Evolutionary conservation across 2,113 vertebrate species (phyloP).

Genomic region (Aegithalos caudatus): DNA sequence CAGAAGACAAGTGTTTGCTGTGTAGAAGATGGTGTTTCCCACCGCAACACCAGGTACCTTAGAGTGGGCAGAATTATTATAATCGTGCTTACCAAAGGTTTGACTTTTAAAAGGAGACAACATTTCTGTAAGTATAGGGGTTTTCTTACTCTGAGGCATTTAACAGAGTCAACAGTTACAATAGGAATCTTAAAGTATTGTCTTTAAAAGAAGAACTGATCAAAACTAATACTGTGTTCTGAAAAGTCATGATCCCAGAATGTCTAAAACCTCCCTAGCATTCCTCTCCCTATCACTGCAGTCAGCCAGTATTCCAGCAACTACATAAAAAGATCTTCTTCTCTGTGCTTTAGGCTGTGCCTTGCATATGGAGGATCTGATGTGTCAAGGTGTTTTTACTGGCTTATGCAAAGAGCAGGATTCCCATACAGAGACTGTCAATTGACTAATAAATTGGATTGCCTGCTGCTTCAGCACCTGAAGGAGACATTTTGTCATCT

Average conservation of each 20-base stretch:
- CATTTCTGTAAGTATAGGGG: fast-evolving
- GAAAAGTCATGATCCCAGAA: neutral
- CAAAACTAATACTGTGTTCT: neutral
- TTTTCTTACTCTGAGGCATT: neutral
- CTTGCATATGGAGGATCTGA: slow-evolving; percentile 94
- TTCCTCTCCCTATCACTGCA: neutral
- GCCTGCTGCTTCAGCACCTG: slow-evolving; percentile 90
- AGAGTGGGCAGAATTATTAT: neutral
- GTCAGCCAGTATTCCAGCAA: neutral
- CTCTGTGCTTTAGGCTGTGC: slow-evolving; percentile 78
- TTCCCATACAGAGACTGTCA: slow-evolving; percentile 97
- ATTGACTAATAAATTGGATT: slow-evolving; percentile 86
- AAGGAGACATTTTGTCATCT: slow-evolving; percentile 97
- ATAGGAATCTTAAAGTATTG: neutral
- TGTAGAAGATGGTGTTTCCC: slow-evolving; percentile 96
- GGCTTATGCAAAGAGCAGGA: slow-evolving; percentile 94
- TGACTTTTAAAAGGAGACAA: neutral
- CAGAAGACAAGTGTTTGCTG: slow-evolving; percentile 97
- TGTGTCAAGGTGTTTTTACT: slow-evolving; percentile 92
- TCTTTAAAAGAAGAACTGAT: neutral
- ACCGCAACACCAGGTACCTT: slow-evolving; percentile 89
- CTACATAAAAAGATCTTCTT: neutral
- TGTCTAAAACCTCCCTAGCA: neutral
- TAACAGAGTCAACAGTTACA: neutral
- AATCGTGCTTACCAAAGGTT: neutral